Conservation (phyloP, 2,113 vertebrate species). For the Gila orcuttii region DNA sequence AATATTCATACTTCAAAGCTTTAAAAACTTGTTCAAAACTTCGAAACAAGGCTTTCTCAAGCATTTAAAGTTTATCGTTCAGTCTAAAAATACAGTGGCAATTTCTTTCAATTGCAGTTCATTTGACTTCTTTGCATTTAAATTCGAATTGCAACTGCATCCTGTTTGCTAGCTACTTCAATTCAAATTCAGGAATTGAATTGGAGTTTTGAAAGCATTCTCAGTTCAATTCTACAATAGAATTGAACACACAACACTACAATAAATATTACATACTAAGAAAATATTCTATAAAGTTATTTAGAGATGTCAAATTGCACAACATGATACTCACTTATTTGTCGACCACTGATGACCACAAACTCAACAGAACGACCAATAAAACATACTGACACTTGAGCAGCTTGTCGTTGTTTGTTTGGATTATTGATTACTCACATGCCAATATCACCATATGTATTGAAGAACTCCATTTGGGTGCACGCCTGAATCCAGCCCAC, state of each 20-base stretch:
- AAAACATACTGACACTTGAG: conserved; percentile 6
- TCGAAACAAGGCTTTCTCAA: neutral
- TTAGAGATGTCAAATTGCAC: neutral
- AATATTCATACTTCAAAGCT: neutral
- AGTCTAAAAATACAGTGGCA: neutral
- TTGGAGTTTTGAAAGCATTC: neutral
- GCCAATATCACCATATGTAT: conserved; percentile 86
- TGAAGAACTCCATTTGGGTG: conserved; percentile 93
- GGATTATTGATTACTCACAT: conserved; percentile 72
- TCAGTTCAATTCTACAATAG: neutral
- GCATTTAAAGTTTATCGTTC: neutral
- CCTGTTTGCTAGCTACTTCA: neutral
- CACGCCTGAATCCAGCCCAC: conserved; percentile 91
- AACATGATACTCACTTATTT: neutral
- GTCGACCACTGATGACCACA: conserved; percentile 2
- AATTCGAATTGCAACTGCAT: neutral
- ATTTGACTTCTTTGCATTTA: neutral
- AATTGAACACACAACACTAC: neutral
- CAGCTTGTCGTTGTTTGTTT: conserved; percentile 12
- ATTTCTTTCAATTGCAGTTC: neutral
- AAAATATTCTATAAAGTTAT: neutral
- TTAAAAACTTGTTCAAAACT: neutral
- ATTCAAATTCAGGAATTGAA: no score
- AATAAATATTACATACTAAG: neutral
- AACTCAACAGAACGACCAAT: neutral